Base-by-base conservation (phyloP, 1,140 invertebrate genomes). In the Ptiloglossa arizonensis region DNA sequence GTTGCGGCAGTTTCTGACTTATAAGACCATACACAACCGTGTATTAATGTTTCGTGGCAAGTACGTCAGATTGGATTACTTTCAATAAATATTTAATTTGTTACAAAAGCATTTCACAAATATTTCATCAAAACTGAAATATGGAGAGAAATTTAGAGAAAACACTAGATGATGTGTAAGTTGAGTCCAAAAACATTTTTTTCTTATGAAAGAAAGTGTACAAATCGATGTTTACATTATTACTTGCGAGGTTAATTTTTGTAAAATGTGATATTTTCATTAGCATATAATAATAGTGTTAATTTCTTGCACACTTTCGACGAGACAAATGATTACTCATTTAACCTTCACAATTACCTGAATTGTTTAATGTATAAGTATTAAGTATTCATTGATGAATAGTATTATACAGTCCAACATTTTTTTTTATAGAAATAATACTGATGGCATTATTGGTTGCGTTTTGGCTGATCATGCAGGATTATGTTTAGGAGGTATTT, bases 141-240 rank as follows among this genome's bases (percentile, higher is more conserved):
- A 93, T 93, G 92, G 92, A 93, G 73, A 84, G 79, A 22, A 90
- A 87, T 82, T 86, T 93, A 27, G 89, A 92, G 64, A 91, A 90
- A 84, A 88, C 85, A 6, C 87, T 93, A 85, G 89, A 92, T 6
- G 89, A 93, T 19, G 73, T 89, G 92, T 93, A 89, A 90, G 92
- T 89, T 72, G 9, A 17, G 52, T 48, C 19, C 1, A 19, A 67
- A 32, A 8, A 54, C 15, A 24, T 32, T 13, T 46, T 46, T 27
- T 27, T 5, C 11, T 15, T 15, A 1, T 8, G 0, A 13, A 50
- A 17, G 19, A 27, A 59, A 38, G 35, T 64, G 27, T 73, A 71
- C 48, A 19, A 67, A 27, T 62, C 60, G 67, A 68, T 69, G 27
- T 54, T 74, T 69, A 24, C 19, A 27, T 38, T 19, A 19, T 22